Conservation (phyloP, 2,797 vertebrate genomes). For the Rhyacichthys aspro region DNA sequence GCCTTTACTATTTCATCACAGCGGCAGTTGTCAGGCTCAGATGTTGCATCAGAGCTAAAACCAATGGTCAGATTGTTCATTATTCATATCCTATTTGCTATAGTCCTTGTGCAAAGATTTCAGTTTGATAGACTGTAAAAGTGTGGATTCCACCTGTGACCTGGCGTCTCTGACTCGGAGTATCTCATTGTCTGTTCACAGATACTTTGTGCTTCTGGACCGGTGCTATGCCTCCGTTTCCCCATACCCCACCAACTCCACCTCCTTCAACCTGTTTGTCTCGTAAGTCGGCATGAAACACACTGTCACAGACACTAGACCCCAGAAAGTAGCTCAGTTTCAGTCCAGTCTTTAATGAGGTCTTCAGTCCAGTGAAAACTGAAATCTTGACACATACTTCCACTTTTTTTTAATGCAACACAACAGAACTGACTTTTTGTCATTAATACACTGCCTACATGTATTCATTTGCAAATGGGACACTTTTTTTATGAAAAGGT, state of each 20-base stretch:
- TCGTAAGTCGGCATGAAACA: slow-evolving; percentile 62
- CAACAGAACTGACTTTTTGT: slow-evolving; percentile 24
- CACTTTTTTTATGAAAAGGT: slow-evolving; percentile 73
- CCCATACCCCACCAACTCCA: slow-evolving; percentile 66
- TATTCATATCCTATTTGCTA: too few species aligned
- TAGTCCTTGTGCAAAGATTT: slow-evolving; percentile 14
- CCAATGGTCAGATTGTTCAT: neutral
- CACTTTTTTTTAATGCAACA: neutral
- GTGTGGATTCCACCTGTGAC: slow-evolving; percentile 59
- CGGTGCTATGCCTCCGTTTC: slow-evolving; percentile 76
- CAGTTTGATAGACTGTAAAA: slow-evolving; percentile 35
- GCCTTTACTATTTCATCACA: slow-evolving; percentile 6
- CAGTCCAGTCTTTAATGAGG: too few species aligned
- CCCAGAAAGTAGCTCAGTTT: neutral
- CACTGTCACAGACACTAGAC: slow-evolving; percentile 11
- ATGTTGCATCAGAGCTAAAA: slow-evolving; percentile 5
- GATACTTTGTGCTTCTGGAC: slow-evolving; percentile 78
- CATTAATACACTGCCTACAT: slow-evolving; percentile 54
- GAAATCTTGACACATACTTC: slow-evolving; percentile 30
- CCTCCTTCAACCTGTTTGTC: slow-evolving; percentile 78
- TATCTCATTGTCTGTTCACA: slow-evolving; percentile 56
- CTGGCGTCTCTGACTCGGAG: slow-evolving; percentile 60
- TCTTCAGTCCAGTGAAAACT: slow-evolving; percentile 30
- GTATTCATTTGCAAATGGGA: slow-evolving; percentile 49
- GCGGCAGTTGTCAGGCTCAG: slow-evolving; percentile 6